Base-by-base conservation (phyloP, 2,113 vertebrate species). In the Burhinus oedicnemus region DNA sequence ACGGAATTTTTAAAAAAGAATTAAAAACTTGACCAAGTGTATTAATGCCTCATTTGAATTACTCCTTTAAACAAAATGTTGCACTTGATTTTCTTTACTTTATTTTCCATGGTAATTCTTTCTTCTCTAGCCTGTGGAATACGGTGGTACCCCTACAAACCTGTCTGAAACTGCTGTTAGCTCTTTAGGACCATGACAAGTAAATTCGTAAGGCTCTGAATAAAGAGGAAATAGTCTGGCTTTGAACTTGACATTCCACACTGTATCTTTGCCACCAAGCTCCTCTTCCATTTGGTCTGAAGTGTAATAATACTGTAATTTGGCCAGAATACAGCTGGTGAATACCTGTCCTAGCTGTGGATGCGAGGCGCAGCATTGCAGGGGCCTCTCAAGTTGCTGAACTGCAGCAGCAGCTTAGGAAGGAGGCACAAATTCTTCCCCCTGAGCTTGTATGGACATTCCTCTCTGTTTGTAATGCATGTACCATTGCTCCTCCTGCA, bases 371-470 rank as follows among this genome's bases (percentile, higher is more conserved):
- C 32, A 68, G 55, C 42, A 25, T 18, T 2, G 1, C 2, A 5
- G 42, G 27, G 22, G 30, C 11, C 27, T 20, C 60, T 58, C 3
- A 5, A 74, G 25, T 8, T 0, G 0, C 77, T 78, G 25, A 58
- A 38, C 38, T 54, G 60, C 72, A 81, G 86, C 44, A 72, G 70
- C 51, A 70, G 10, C 30, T 87, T 68, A 58, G 1, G 5, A 49
- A 54, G 16, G n/a, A 79, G 61, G 36, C n/a, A 75, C 20, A 75
- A 7, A 44, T 61, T 78, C 47, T 82, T 44, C 19, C 29, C 32
- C 5, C 38, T 5, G 27, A 70, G 32, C n/a, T 78, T 58, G 12
- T 15, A 34, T 3, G 26, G 16, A 6, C 4, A 0, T 49, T 89
- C 6, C 14, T 80, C 29, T 32, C 58, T 83, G 15, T 65, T n/a